Percentiles rank a stretch among this genome's conserved stretches.
Evolutionary conservation across 2,113 vertebrate genomes (phyloP).

Genomic region (Xiphophorus maculatus): DNA sequence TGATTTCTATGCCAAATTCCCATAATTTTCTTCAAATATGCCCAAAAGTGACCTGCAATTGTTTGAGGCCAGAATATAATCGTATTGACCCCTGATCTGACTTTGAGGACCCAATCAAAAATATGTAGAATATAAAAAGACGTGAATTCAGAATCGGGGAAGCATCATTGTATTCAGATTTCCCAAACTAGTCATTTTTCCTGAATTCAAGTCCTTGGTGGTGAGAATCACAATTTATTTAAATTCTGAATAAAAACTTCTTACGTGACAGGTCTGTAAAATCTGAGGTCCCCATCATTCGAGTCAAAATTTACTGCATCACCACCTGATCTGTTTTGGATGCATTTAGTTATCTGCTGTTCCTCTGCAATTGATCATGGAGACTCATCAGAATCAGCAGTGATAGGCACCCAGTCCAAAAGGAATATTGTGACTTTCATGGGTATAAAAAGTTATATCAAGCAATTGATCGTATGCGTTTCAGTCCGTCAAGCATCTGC

Average conservation of each 20-base stretch:
- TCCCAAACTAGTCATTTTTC: neutral
- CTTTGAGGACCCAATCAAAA: neutral
- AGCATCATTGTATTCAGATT: no score
- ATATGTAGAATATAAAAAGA: no score
- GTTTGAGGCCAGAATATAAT: neutral
- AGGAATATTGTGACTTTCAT: neutral
- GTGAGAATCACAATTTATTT: neutral
- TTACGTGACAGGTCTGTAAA: neutral
- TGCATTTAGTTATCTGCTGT: neutral
- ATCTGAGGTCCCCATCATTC: neutral
- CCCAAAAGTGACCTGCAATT: neutral
- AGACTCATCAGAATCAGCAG: no score
- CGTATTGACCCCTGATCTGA: neutral
- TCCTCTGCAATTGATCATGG: neutral
- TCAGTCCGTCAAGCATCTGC: no score
- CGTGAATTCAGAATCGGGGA: no score
- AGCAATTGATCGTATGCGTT: neutral
- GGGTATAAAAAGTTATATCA: neutral
- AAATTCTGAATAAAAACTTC: neutral
- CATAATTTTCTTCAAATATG: neutral
- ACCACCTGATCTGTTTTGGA: no score
- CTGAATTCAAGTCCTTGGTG: neutral
- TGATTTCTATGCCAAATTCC: no score
- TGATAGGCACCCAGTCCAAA: neutral
- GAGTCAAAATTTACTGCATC: neutral